Percentiles rank a stretch among this genome's conserved stretches.
phyloP scores from a whole-genome alignment of 1,140 invertebrate genomes.

The Orius insidiosus region DNA sequence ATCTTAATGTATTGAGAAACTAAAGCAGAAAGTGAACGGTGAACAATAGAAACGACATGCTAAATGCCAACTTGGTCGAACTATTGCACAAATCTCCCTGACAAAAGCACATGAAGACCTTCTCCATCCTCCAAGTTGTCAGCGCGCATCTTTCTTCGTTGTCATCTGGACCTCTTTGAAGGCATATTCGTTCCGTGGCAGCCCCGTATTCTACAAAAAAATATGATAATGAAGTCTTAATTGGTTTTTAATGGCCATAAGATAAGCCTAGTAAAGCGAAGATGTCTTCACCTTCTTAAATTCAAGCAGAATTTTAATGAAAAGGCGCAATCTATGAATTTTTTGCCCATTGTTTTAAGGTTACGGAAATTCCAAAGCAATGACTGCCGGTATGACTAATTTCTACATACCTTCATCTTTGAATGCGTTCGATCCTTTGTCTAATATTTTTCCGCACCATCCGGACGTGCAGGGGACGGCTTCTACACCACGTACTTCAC shows the following conservation, averaged over 20 bases:
- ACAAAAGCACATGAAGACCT: constrained; percentile 83
- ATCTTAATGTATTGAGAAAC: too few species aligned
- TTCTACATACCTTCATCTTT: constrained; percentile 37
- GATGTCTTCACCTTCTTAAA: too few species aligned
- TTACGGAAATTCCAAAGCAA: too few species aligned
- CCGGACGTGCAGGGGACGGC: constrained; percentile 71
- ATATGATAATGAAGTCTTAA: neutral
- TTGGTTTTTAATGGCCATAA: too few species aligned
- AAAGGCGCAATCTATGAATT: too few species aligned
- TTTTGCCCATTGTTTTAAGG: too few species aligned
- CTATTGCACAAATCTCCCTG: constrained; percentile 75
- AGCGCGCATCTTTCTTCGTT: constrained; percentile 74
- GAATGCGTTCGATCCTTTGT: constrained; percentile 46
- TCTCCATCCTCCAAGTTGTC: constrained; percentile 57
- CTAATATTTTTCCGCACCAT: constrained; percentile 83
- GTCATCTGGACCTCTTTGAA: constrained; percentile 69
- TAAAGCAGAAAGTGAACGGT: too few species aligned
- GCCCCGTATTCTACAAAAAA: constrained; percentile 57
- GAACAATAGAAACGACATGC: too few species aligned
- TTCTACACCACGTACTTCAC: constrained; percentile 45
- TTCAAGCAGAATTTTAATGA: too few species aligned
- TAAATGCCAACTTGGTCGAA: constrained; percentile 10
- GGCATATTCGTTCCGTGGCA: constrained; percentile 70
- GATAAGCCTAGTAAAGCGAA: too few species aligned
- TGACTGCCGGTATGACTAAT: neutral